Evolutionary conservation across 1,140 invertebrate genomes (phyloP).

Genomic region (Temnothorax curvispinosus): DNA sequence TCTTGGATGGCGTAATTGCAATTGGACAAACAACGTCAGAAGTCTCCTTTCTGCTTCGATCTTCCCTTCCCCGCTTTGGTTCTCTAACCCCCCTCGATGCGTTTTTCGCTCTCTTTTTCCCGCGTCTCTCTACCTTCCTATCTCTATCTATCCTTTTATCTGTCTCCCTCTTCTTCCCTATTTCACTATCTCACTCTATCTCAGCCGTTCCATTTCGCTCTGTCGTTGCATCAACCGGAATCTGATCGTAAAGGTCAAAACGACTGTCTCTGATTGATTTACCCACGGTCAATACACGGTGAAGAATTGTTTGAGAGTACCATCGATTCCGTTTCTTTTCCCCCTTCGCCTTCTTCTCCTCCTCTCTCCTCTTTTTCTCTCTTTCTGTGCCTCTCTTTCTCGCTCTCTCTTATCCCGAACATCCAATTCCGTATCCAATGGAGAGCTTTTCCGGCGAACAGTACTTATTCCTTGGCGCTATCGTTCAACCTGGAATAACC

Average conservation of each 20-base stretch:
- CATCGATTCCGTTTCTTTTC: slow-evolving; percentile 51
- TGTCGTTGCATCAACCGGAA: slow-evolving; percentile 61
- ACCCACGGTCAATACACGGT: slow-evolving; percentile 74
- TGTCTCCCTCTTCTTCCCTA: not conserved
- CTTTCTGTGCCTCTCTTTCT: not conserved
- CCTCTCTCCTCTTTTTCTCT: not conserved
- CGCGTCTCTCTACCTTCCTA: not conserved
- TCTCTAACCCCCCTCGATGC: not conserved
- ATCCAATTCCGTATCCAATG: slow-evolving; percentile 74
- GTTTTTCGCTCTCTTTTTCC: slow-evolving; percentile 20
- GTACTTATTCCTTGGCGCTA: slow-evolving; percentile 72
- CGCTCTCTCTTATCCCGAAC: slow-evolving; percentile 48
- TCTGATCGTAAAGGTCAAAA: slow-evolving; percentile 74
- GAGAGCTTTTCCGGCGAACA: slow-evolving; percentile 57
- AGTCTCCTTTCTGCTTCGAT: slow-evolving; percentile 7
- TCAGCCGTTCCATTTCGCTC: not conserved
- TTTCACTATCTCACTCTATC: not conserved
- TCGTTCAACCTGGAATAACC: slow-evolving; percentile 69
- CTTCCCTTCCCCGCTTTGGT: not conserved
- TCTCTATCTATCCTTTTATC: not conserved
- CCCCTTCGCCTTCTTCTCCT: not conserved
- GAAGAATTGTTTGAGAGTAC: slow-evolving; percentile 70
- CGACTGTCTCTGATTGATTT: slow-evolving; percentile 76
- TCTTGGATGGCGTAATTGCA: slow-evolving; percentile 63
- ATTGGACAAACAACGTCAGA: slow-evolving; percentile 68